These are phyloP conservation scores for Indri indri DNA, from an alignment of 2,113 vertebrate species.

Conservation along the genomic window DNA sequence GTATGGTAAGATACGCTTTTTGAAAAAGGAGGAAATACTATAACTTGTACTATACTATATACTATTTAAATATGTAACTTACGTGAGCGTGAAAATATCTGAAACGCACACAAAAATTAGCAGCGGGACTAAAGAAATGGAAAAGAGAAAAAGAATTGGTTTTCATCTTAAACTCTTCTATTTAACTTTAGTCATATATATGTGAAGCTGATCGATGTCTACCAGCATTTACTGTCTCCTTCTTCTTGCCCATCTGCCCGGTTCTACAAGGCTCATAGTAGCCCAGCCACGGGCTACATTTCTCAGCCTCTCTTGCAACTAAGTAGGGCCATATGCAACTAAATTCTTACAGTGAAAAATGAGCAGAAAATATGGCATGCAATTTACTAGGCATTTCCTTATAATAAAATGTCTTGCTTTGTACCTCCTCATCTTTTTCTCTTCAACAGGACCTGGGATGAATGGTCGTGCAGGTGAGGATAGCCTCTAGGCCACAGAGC, in stretches of 20 bases:
- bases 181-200: neutral
- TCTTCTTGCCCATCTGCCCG: neutral
- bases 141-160: neutral
- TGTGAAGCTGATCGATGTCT: neutral
- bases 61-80: neutral
- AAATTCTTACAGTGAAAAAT: neutral
- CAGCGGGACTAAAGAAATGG: neutral
- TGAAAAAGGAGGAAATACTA: neutral
- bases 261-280: neutral
- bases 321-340: neutral
- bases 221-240: neutral
- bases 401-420: neutral
- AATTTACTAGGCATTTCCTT: neutral
- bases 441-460: neutral
- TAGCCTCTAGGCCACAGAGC: neutral
- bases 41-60: neutral
- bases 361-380: neutral
- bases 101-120: neutral
- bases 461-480: neutral
- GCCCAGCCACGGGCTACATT: neutral
- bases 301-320: neutral
- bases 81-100: neutral
- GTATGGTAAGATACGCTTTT: neutral
- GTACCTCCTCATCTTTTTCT: neutral
- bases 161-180: neutral